phyloP scores from a whole-genome alignment of 2,113 vertebrate genomes.

The Corythornis cristatus region DNA sequence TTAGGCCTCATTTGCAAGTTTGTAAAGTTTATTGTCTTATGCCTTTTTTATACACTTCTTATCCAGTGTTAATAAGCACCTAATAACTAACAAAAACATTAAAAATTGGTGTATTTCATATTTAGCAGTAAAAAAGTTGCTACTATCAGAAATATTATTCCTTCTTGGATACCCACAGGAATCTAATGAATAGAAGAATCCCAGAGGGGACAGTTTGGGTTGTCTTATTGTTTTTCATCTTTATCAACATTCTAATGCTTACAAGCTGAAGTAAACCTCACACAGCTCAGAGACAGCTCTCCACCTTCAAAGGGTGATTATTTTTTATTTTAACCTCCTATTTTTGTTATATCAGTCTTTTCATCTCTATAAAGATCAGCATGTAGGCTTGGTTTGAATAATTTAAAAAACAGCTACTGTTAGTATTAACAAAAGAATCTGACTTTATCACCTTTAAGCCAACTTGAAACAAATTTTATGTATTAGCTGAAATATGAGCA shows the following conservation, averaged over 20 bases:
- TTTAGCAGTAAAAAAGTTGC: slow-evolving; percentile 27
- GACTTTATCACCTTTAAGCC: not conserved
- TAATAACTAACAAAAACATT: not conserved
- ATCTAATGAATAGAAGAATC: slow-evolving; percentile 12
- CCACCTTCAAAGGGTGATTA: slow-evolving; percentile 22
- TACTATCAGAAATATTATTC: slow-evolving; percentile 30
- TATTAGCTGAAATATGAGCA: not conserved
- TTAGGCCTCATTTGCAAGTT: not conserved
- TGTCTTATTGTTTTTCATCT: slow-evolving; percentile 10
- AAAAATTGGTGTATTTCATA: slow-evolving; percentile 17
- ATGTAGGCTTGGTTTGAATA: slow-evolving; percentile 7
- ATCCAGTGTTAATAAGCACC: slow-evolving; percentile 1
- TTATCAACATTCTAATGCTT: not conserved
- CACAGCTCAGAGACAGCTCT: not conserved
- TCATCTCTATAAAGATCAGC: slow-evolving; percentile 14
- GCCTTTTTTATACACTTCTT: not conserved
- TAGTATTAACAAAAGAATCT: slow-evolving; percentile 3
- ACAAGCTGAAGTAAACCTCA: not conserved
- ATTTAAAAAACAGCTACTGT: slow-evolving; percentile 10
- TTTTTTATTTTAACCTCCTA: slow-evolving; percentile 19
- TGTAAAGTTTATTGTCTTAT: not conserved
- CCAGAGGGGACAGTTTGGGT: not conserved
- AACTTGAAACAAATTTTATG: not conserved
- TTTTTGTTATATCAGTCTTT: slow-evolving; percentile 2
- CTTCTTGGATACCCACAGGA: slow-evolving; percentile 4